Evolutionary conservation across 1,140 invertebrate species (phyloP).

Genomic region (Anastrepha obliqua): DNA sequence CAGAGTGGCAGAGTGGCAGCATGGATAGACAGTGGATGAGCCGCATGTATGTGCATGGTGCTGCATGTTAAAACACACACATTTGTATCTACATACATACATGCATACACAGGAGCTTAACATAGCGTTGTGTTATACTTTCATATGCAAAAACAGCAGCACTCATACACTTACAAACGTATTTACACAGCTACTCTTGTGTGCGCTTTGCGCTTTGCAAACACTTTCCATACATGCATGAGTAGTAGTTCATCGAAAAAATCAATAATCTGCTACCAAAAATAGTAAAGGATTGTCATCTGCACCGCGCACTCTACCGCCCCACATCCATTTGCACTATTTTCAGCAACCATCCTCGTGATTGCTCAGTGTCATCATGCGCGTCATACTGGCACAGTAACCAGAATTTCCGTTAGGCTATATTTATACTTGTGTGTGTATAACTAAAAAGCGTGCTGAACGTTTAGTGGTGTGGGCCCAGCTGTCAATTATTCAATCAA

Average conservation of each 20-base stretch:
- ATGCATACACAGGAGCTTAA: background rate
- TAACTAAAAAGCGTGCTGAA: background rate
- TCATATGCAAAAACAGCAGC: too few species aligned
- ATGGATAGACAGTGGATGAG: too few species aligned
- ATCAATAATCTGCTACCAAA: slow-evolving; percentile 11
- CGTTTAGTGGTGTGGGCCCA: background rate
- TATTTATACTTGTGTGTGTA: background rate
- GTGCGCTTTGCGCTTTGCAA: background rate
- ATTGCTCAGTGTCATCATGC: background rate
- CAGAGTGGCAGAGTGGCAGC: too few species aligned
- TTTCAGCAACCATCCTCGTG: background rate
- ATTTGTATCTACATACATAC: background rate
- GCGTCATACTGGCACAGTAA: background rate
- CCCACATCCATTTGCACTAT: background rate
- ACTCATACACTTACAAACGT: background rate
- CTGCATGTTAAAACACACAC: too few species aligned
- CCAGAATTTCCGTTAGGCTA: too few species aligned
- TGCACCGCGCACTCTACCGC: background rate
- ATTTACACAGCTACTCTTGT: background rate
- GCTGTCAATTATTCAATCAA: slow-evolving; percentile 40
- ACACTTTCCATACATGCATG: background rate
- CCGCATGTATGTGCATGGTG: too few species aligned
- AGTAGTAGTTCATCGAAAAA: background rate
- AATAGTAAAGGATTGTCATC: background rate
- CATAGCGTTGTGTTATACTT: too few species aligned